These are phyloP conservation scores for Tachina lurida DNA, from an alignment of 2,888 invertebrate genomes.

Conservation along the genomic window DNA sequence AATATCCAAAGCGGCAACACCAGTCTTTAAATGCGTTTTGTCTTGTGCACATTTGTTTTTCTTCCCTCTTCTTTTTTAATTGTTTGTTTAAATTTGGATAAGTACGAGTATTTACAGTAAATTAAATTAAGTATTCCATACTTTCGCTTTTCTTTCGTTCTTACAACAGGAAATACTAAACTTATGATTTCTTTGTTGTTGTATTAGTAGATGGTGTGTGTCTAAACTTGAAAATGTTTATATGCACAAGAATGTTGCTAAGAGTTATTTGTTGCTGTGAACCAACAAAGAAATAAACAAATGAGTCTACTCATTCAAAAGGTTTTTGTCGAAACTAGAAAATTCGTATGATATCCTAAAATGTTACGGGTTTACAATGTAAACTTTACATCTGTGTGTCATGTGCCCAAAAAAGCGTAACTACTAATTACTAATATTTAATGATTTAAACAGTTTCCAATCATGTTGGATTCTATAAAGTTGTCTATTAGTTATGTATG, in stretches of 20 bases:
- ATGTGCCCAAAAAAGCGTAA: too few species aligned
- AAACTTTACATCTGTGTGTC: too few species aligned
- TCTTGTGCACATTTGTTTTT: conserved; percentile 26
- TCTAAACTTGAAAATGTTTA: conserved; percentile 26
- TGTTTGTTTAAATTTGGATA: conserved; percentile 45
- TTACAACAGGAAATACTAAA: conserved; percentile 50
- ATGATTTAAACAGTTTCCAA: too few species aligned
- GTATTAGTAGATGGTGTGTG: conserved; percentile 24
- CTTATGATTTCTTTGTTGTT: conserved; percentile 26
- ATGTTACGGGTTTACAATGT: too few species aligned
- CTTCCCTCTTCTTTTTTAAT: conserved; percentile 9
- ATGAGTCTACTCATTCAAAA: not conserved
- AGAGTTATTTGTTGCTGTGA: not conserved
- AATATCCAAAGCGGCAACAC: not conserved
- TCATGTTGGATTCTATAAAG: too few species aligned
- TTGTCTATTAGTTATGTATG: too few species aligned
- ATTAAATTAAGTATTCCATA: conserved; percentile 17
- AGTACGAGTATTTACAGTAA: not conserved
- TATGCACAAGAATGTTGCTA: conserved; percentile 25
- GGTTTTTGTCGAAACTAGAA: not conserved
- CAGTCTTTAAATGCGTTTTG: not conserved
- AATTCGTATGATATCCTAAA: not conserved
- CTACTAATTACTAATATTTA: too few species aligned
- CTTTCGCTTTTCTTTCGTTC: conserved; percentile 4
- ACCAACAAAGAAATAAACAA: too few species aligned